A percentile compares a stretch with the other conserved stretches of the same genome.
Conservation (phyloP, 2,113 vertebrate genomes). For the Monarcha castaneiventris region DNA sequence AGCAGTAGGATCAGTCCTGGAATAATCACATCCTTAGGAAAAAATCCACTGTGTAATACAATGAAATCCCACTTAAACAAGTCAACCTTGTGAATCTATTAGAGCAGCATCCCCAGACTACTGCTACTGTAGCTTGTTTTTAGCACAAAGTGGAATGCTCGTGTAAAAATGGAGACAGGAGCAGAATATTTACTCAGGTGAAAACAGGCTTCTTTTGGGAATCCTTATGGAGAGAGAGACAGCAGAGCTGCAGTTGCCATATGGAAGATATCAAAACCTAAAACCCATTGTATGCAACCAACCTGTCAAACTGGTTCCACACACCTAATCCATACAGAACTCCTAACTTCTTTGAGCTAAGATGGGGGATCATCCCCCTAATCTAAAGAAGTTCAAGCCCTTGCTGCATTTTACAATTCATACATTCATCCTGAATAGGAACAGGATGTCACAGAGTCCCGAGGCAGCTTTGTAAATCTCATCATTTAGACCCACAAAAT, state of each 20-base stretch:
- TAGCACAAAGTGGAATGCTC: neutral
- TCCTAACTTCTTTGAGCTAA: neutral
- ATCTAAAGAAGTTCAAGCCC: slow-evolving; percentile 34
- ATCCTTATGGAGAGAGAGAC: neutral
- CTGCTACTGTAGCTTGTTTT: neutral
- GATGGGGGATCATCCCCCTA: neutral
- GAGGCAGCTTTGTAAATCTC: neutral
- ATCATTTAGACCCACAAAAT: neutral
- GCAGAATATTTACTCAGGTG: slow-evolving; percentile 49
- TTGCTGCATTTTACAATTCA: neutral
- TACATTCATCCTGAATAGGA: neutral
- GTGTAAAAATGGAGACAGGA: neutral
- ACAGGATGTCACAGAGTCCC: neutral
- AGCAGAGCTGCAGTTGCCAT: neutral
- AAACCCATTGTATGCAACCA: neutral
- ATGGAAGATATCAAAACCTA: neutral
- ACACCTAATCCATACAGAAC: neutral
- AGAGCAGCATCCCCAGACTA: slow-evolving; percentile 38
- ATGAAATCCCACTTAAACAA: slow-evolving; percentile 71
- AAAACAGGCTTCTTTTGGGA: slow-evolving; percentile 7
- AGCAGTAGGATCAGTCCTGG: slow-evolving; percentile 65
- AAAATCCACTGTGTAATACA: slow-evolving; percentile 61
- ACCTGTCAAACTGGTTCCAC: neutral
- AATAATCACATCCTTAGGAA: slow-evolving; percentile 74
- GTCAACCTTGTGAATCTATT: slow-evolving; percentile 63